These are phyloP conservation scores for Lycopodina hypogea DNA, from an alignment of 37 sponge, comb jelly and placozoan genomes.

Conservation along the genomic window DNA sequence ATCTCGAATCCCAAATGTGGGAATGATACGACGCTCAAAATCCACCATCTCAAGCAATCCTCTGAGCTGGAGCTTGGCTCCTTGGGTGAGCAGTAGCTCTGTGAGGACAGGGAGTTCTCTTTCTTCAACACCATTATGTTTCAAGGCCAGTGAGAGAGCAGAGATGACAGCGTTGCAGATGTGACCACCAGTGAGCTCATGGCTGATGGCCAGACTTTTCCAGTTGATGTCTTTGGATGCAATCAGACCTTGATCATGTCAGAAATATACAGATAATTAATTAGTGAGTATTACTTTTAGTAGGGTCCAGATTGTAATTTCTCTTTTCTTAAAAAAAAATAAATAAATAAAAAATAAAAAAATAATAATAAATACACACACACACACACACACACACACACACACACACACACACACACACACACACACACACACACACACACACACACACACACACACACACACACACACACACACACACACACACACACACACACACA, in stretches of 20 bases:
- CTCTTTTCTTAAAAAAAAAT: too few species aligned
- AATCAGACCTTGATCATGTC: neutral
- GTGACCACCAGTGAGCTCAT: constrained; percentile 60
- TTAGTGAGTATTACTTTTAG: too few species aligned
- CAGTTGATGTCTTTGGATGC: constrained; percentile 26
- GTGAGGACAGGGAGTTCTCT: neutral
- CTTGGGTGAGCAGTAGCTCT: constrained; percentile 24
- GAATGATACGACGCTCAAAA: constrained; percentile 70
- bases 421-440: constrained; percentile 1
- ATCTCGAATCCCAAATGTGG: constrained; percentile 50
- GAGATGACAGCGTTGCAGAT: constrained; percentile 63
- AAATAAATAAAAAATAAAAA: too few species aligned
- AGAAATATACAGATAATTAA: neutral
- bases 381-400: too few species aligned
- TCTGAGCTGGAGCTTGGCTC: constrained; percentile 61
- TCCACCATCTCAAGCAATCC: constrained; percentile 73
- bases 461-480: too few species aligned
- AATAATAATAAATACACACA: too few species aligned
- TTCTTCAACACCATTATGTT: neutral
- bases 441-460: too few species aligned
- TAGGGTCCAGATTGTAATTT: too few species aligned
- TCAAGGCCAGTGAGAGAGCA: constrained; percentile 42
- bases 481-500: neutral
- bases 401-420: neutral
- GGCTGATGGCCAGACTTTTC: constrained; percentile 31